These are phyloP conservation scores for Eurytoma adleriae DNA, from an alignment of 2,888 invertebrate species.

Conservation along the genomic window DNA sequence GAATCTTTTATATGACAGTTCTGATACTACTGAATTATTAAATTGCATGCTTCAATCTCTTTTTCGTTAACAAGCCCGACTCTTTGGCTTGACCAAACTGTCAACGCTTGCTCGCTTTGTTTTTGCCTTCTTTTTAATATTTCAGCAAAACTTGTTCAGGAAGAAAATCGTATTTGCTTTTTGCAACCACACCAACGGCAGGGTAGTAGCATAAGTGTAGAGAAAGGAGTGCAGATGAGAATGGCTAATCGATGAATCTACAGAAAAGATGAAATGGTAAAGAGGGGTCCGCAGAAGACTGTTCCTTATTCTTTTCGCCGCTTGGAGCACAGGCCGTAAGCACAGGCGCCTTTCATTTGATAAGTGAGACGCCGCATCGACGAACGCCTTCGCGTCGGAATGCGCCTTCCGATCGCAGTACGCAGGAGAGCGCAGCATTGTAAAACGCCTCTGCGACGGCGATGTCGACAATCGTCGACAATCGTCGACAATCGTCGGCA, in stretches of 20 bases:
- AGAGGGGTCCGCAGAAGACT: slow-evolving; percentile 10
- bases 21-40: slow-evolving; percentile 36
- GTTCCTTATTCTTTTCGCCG: slow-evolving; percentile 39
- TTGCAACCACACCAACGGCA: no score
- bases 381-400: slow-evolving; percentile 30
- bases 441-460: slow-evolving; percentile 38
- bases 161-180: no score
- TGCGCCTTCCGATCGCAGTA: slow-evolving; percentile 47
- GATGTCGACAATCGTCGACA: slow-evolving; percentile 49
- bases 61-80: no score
- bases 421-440: neutral
- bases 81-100: neutral
- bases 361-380: slow-evolving; percentile 26
- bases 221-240: no score
- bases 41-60: slow-evolving; percentile 24
- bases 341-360: slow-evolving; percentile 43
- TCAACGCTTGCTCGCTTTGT: neutral
- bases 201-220: no score
- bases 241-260: no score
- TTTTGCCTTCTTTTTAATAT: slow-evolving; percentile 4
- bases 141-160: no score
- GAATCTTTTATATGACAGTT: slow-evolving; percentile 48
- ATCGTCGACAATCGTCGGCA: slow-evolving; percentile 53
- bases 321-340: neutral
- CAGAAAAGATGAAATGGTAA: no score